Conservation (phyloP, 2,797 vertebrate species). For the Phylloscopus collybita region DNA sequence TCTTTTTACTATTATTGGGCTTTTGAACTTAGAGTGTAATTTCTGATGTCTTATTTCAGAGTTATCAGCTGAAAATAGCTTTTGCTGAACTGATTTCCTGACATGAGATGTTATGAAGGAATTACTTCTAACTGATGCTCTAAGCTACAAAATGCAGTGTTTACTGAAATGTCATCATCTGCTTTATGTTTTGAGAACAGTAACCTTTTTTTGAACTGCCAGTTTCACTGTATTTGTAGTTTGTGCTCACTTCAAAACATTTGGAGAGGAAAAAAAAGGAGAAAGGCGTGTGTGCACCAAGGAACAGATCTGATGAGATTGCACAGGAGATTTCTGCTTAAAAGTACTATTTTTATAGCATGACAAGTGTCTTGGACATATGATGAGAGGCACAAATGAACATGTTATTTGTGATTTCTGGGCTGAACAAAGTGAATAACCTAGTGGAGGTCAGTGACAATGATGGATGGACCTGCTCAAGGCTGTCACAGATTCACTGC, state of each 20-base stretch:
- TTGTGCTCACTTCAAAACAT: not conserved
- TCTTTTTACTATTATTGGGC: not conserved
- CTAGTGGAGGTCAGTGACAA: not conserved
- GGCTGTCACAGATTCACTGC: not conserved
- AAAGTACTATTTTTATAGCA: not conserved
- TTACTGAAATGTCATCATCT: not conserved
- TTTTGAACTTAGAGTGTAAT: not conserved
- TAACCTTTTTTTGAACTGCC: not conserved
- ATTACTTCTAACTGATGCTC: not conserved
- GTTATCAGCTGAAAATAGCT: not conserved
- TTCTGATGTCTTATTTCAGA: slow-evolving; percentile 1
- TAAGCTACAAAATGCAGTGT: not conserved
- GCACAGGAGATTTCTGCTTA: not conserved
- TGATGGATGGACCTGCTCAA: not conserved
- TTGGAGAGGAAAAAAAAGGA: not conserved
- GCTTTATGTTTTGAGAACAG: not conserved
- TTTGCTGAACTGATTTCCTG: slow-evolving; percentile 15
- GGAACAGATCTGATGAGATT: not conserved
- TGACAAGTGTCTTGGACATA: not conserved
- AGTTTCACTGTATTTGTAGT: not conserved
- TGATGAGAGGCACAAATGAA: not conserved
- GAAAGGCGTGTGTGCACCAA: not conserved
- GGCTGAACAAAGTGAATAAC: not conserved
- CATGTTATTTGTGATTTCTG: not conserved
- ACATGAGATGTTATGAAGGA: not conserved